Evolutionary conservation across 2,113 vertebrate genomes (phyloP).

Genomic region (Recurvirostra avosetta): DNA sequence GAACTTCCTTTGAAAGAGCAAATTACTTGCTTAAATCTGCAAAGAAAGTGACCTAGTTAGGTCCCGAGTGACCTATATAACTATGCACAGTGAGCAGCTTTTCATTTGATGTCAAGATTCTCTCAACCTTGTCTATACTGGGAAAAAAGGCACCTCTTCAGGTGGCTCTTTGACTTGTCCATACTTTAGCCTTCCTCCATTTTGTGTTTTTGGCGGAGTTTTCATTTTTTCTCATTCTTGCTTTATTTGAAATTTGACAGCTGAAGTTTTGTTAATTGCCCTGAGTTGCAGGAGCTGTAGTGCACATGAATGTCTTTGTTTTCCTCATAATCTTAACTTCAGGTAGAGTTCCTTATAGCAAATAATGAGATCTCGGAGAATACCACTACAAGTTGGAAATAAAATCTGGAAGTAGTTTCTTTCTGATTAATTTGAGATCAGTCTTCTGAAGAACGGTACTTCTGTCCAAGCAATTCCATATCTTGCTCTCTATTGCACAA

Average conservation of each 20-base stretch:
- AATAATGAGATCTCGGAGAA: background rate
- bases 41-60: background rate
- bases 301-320: background rate
- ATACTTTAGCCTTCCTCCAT: background rate
- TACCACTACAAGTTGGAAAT: background rate
- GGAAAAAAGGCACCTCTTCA: background rate
- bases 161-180: background rate
- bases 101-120: background rate
- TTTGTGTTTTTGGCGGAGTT: background rate
- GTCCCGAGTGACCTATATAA: background rate
- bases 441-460: background rate
- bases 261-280: background rate
- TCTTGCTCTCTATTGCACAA: background rate
- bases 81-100: background rate
- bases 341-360: background rate
- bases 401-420: background rate
- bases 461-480: background rate
- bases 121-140: background rate
- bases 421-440: background rate
- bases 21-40: constrained; percentile 17
- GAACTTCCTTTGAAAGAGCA: background rate
- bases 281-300: background rate
- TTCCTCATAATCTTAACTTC: background rate
- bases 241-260: background rate
- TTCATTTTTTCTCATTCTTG: background rate